These are phyloP conservation scores for Agrotis ipsilon DNA, from an alignment of 2,888 invertebrate genomes.

Conservation along the genomic window DNA sequence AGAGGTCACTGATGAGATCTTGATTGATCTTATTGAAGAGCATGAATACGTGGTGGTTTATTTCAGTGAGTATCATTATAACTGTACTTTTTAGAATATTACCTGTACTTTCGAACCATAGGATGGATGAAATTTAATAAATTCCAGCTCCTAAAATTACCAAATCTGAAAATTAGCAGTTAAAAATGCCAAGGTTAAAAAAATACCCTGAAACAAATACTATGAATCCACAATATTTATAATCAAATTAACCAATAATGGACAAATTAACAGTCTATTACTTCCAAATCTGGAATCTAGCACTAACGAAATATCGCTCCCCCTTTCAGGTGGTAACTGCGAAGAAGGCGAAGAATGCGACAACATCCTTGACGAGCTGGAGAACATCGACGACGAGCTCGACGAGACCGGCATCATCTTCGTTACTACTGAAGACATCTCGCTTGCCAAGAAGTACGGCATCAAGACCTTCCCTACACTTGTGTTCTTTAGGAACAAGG, in stretches of 20 bases:
- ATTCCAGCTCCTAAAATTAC: not conserved
- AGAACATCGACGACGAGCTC: slow-evolving; percentile 98
- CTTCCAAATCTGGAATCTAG: not conserved
- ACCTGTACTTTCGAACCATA: not conserved
- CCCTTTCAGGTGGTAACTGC: slow-evolving; percentile 93
- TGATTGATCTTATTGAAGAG: slow-evolving; percentile 96
- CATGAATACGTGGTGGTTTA: slow-evolving; percentile 98
- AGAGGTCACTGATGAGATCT: slow-evolving; percentile 98
- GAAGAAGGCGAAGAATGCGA: slow-evolving; percentile 97
- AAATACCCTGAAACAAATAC: not conserved
- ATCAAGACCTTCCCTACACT: slow-evolving; percentile 96
- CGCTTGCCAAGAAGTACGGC: slow-evolving; percentile 95
- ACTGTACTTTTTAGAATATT: not conserved
- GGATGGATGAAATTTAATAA: not conserved
- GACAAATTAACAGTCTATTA: not conserved
- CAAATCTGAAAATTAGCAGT: not conserved
- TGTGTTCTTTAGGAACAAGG: slow-evolving; percentile 97
- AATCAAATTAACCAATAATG: not conserved
- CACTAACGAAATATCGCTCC: slow-evolving; percentile 1
- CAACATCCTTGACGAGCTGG: slow-evolving; percentile 95
- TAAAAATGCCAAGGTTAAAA: not conserved
- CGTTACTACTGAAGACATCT: slow-evolving; percentile 97
- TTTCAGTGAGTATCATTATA: slow-evolving; percentile 93
- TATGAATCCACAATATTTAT: not conserved
- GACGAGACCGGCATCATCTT: slow-evolving; percentile 98